These are phyloP conservation scores for Xyliphius kryptos DNA, from an alignment of 2,113 vertebrate genomes.

Conservation along the genomic window DNA sequence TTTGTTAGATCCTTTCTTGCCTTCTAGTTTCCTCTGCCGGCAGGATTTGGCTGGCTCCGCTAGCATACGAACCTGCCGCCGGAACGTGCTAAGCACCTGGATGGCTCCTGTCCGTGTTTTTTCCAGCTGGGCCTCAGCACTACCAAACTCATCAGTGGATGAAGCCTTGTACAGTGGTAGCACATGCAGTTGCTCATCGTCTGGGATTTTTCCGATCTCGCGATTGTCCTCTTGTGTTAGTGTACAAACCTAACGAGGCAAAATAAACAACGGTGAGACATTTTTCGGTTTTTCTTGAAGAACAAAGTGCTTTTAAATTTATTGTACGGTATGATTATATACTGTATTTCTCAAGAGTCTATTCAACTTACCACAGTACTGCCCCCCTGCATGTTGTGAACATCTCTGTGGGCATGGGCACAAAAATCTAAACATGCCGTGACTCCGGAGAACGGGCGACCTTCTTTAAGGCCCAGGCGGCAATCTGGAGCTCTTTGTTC, in stretches of 20 bases:
- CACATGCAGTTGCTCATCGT: constrained; percentile 95
- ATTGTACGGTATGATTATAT: too few relatives aligned
- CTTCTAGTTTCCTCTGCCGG: constrained; percentile 87
- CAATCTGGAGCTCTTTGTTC: constrained; percentile 88
- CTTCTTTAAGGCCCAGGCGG: constrained; percentile 83
- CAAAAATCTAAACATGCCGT: constrained; percentile 96
- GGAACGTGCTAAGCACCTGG: constrained; percentile 85
- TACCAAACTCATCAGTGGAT: constrained; percentile 88
- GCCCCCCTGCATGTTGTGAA: constrained; percentile 94
- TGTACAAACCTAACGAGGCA: constrained; percentile 79
- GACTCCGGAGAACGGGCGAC: constrained; percentile 94
- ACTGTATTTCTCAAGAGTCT: too few relatives aligned
- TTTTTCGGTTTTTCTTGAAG: too few relatives aligned
- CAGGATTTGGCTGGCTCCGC: constrained; percentile 88
- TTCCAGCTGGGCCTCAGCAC: constrained; percentile 80
- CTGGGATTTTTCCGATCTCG: constrained; percentile 77
- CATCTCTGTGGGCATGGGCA: constrained; percentile 91
- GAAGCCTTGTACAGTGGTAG: constrained; percentile 90
- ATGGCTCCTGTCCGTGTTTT: constrained; percentile 87
- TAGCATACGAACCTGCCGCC: constrained; percentile 87
- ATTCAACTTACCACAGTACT: constrained; percentile 83
- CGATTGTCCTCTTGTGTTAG: constrained; percentile 94
- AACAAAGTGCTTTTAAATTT: too few relatives aligned
- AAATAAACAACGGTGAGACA: background rate
- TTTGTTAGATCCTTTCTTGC: constrained; percentile 83